Conservation (phyloP, 2,797 vertebrate species). For the Sternarchorhynchus goeldii region DNA sequence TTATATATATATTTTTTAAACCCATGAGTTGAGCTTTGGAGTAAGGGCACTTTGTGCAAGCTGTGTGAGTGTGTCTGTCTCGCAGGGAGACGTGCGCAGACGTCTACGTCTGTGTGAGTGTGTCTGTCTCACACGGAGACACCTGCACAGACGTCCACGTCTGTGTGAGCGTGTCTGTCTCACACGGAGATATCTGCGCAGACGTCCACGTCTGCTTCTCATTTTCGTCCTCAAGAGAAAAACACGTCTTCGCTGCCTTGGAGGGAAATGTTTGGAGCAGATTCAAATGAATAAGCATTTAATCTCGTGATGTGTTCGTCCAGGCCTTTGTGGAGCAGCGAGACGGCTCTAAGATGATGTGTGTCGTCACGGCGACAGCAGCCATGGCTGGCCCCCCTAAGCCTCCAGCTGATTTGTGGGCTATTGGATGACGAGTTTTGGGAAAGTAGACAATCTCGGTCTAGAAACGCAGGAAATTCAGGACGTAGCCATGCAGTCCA, state of each 20-base stretch:
- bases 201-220: constrained; percentile 58
- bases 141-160: constrained; percentile 36
- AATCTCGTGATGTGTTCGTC: constrained; percentile 35
- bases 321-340: constrained; percentile 24
- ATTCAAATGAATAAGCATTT: constrained; percentile 53
- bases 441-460: constrained; percentile 23
- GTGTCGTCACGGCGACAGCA: constrained; percentile 16
- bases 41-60: background rate
- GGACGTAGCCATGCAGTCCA: background rate
- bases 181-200: constrained; percentile 23
- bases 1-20: constrained; percentile 10
- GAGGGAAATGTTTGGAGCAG: constrained; percentile 54
- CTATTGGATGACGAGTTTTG: constrained; percentile 27
- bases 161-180: constrained; percentile 44
- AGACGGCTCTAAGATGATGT: background rate
- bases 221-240: constrained; percentile 51
- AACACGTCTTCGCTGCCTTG: constrained; percentile 43
- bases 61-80: constrained; percentile 21
- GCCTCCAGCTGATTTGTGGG: constrained; percentile 40
- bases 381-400: constrained; percentile 22
- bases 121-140: too few relatives aligned
- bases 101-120: constrained; percentile 5
- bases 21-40: constrained; percentile 15
- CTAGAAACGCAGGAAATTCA: constrained; percentile 35
- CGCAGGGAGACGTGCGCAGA: constrained; percentile 31